A percentile compares a stretch with the other conserved stretches of the same genome.
phyloP scores from a whole-genome alignment of 92 coral and sea anemone genomes.

The Metridium senile region DNA sequence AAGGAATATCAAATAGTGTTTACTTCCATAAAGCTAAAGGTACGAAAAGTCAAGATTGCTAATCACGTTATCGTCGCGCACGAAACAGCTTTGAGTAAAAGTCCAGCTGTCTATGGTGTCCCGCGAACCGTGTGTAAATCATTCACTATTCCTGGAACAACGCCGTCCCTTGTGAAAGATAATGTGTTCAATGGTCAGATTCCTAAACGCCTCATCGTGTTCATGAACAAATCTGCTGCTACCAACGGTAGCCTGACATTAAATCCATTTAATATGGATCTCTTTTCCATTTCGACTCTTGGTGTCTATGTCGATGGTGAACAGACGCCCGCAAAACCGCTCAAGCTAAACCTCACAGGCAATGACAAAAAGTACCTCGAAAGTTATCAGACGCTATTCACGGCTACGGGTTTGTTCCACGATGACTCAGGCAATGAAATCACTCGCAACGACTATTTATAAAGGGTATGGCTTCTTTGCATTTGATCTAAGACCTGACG shows the following conservation, averaged over 20 bases:
- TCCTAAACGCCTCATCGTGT: slow-evolving; percentile 50
- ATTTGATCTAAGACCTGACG: slow-evolving; percentile 42
- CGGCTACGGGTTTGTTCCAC: slow-evolving; percentile 47
- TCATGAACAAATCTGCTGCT: slow-evolving; percentile 47
- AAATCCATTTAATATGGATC: slow-evolving; percentile 51
- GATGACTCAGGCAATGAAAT: slow-evolving; percentile 52
- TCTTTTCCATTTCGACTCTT: slow-evolving; percentile 28
- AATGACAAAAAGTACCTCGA: slow-evolving; percentile 45
- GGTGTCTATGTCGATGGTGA: slow-evolving; percentile 59
- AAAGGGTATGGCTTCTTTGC: slow-evolving; percentile 32
- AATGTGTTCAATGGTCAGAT: slow-evolving; percentile 55
- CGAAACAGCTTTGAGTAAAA: slow-evolving; percentile 23
- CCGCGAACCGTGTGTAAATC: slow-evolving; percentile 40
- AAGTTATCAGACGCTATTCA: slow-evolving; percentile 35
- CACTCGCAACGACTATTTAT: slow-evolving; percentile 39
- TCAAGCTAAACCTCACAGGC: slow-evolving; percentile 36
- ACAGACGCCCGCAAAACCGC: slow-evolving; percentile 35
- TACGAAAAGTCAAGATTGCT: slow-evolving; percentile 48
- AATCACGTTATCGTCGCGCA: slow-evolving; percentile 37
- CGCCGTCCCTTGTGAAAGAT: slow-evolving; percentile 43
- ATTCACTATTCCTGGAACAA: slow-evolving; percentile 46
- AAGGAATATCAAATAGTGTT: slow-evolving; percentile 42
- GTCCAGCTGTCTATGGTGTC: slow-evolving; percentile 53
- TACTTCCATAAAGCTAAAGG: slow-evolving; percentile 41
- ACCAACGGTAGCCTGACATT: slow-evolving; percentile 43